Evolutionary conservation across 1,140 invertebrate species (phyloP).

Genomic region (Drosophila truncata): DNA sequence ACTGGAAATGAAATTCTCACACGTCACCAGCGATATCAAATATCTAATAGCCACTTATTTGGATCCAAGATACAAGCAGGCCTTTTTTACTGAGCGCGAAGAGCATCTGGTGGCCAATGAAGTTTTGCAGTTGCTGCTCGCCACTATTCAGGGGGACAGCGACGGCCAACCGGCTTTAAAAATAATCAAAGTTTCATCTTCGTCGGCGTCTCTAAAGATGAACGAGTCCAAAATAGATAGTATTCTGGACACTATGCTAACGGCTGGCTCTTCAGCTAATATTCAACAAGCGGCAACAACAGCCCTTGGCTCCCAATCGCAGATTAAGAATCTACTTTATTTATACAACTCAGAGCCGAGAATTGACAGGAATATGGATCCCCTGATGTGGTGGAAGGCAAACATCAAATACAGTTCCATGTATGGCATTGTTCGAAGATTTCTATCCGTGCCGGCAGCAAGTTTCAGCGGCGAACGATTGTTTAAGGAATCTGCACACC

Average conservation of each 20-base stretch:
- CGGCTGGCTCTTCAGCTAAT: background rate
- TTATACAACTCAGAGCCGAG: slow-evolving; percentile 62
- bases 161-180: slow-evolving; percentile 24
- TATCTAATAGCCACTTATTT: slow-evolving; percentile 67
- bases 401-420: slow-evolving; percentile 56
- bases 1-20: slow-evolving; percentile 46
- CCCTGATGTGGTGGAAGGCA: slow-evolving; percentile 57
- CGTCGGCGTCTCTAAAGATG: slow-evolving; percentile 19
- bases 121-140: slow-evolving; percentile 25
- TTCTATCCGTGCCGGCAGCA: slow-evolving; percentile 49
- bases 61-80: slow-evolving; percentile 67
- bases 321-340: slow-evolving; percentile 60
- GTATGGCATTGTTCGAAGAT: slow-evolving; percentile 45
- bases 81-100: slow-evolving; percentile 59
- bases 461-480: slow-evolving; percentile 36
- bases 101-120: slow-evolving; percentile 56
- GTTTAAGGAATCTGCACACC: slow-evolving; percentile 37
- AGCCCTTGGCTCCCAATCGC: slow-evolving; percentile 32
- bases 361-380: slow-evolving; percentile 58
- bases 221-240: slow-evolving; percentile 64
- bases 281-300: slow-evolving; percentile 5
- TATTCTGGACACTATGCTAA: slow-evolving; percentile 61
- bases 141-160: background rate
- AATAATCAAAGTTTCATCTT: slow-evolving; percentile 14
- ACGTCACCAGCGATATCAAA: slow-evolving; percentile 49